A percentile compares a stretch with the other conserved stretches of the same genome.
Conservation (phyloP, 2,888 invertebrate species). For the Callimorpha dominula region DNA sequence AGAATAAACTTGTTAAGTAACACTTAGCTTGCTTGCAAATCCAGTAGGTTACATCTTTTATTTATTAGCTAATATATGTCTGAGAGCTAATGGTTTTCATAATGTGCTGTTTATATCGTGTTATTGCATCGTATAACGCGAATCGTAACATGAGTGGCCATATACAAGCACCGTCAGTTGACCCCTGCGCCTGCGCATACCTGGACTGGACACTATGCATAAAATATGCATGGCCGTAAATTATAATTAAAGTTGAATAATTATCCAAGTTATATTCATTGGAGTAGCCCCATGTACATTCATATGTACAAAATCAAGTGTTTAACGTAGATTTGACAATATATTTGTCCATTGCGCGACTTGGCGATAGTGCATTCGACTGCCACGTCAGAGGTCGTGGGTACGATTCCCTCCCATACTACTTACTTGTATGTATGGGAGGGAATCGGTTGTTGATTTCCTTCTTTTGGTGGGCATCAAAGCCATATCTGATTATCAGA, state of each 20-base stretch:
- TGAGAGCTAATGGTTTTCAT: neutral
- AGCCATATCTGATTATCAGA: too few species aligned
- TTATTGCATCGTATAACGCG: neutral
- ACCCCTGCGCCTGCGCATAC: slow-evolving; percentile 11
- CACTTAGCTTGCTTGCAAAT: neutral
- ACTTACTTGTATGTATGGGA: too few species aligned
- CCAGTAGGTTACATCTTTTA: neutral
- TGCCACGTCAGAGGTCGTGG: too few species aligned
- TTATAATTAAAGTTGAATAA: slow-evolving; percentile 1
- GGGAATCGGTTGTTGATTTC: too few species aligned
- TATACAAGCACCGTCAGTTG: slow-evolving; percentile 1
- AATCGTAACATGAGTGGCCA: slow-evolving; percentile 5
- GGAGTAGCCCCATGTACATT: neutral
- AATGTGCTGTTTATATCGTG: neutral
- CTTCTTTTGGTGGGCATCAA: too few species aligned
- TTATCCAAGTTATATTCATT: neutral
- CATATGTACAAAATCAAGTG: neutral
- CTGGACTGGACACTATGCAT: neutral
- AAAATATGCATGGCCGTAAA: neutral
- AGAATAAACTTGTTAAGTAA: neutral
- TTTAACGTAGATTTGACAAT: neutral
- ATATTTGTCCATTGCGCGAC: neutral
- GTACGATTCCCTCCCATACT: too few species aligned
- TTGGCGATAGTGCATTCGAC: too few species aligned
- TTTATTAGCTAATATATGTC: neutral